Evolutionary conservation across 2,888 invertebrate species (phyloP), one percentile per base, ranked within the genome.

Genomic region (Desoria tigrina): DNA sequence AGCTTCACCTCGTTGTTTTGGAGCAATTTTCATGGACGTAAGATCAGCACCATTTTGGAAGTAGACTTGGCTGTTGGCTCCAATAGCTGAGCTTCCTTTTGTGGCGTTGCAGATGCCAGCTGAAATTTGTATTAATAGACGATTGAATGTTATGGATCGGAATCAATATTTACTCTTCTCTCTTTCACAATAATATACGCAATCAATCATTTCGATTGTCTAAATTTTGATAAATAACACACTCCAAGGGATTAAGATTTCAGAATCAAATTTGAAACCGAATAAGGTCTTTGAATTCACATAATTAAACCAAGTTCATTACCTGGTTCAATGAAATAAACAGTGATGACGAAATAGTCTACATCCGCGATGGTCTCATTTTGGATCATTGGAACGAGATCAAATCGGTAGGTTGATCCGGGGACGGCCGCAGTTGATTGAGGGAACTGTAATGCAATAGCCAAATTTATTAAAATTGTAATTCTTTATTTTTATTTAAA

Each of bases 341-440:
- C 37, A 7, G 57, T 57, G 16, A 57, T 57, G 26, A 57, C 57
- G n/a, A 57, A 42, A 23, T 57, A 57, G 26, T 7, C n/a, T 18
- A 57, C 42, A 2, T n/a, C 57, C 11, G 18, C 14, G 42, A 57
- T 57, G 14, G 57, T 57, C 2, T 57, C n/a, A 42, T 57, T 57
- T 16, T 57, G 57, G 57, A 42, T 42, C 57, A 57, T 57, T 28
- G 37, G 37, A 42, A 57, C 57, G 27, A n/a, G 37, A 16, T 57
- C 57, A 18, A 57, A 57, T 24, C 26, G 37, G 16, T 23, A 57
- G 1, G 42, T 42, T 4, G 9, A n/a, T 26, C 24, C 57, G 9
- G 37, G 39, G n/a, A 9, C 14, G 9, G 42, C 11, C 11, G 42
- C 26, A 2, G 39, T 27, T 4, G 21, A 11, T 57, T 57, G 57